Evolutionary conservation across 2,113 vertebrate genomes (phyloP), one percentile per base, ranked within the genome.

Genomic region (Lipophrys pholis): DNA sequence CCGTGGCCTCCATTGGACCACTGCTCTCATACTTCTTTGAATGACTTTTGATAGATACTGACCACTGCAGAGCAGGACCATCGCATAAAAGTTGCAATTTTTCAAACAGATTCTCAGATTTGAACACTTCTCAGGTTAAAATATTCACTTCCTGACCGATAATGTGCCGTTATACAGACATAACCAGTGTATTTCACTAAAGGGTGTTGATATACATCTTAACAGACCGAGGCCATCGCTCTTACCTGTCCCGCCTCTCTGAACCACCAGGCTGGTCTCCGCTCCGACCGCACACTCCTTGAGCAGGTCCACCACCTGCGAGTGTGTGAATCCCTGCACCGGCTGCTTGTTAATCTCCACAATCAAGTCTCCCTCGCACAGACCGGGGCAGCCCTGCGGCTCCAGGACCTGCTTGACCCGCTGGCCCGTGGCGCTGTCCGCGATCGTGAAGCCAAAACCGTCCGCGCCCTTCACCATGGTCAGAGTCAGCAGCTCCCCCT

Each of bases 391-490:
- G 91, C 97, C 97, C 93, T 95, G 95, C 76, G 97, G 94, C 92
- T 99, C 97, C 94, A 99, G 94, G 88, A 99, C 95, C 87, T 99
- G 97, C 93, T 99, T 98, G 85, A 99, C 97, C 35, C 97, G 93
- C 93, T 99, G 97, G 84, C 97, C 97, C 61, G 95, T 94, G 42
- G 95, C 93, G 84, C 97, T 96, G 94, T 99, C 97, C 3, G 97
- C 97, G 77, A 99, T 97, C 62, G 97, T 99, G 94, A 99, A 99
- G 87, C 97, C 97, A 85, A 99, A 99, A 60, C 97, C 97, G 76
- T 99, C 97, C 77, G 93, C 75, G 85, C 97, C 97, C 94, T 99
- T 99, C 95, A 98, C 96, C 96, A 99, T 97, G 92, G 95, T 95
- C 94, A 99, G 93, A 74, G 96, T 97, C 88, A 99, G 95, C 83